These are phyloP conservation scores for Galaxias olidus DNA, from an alignment of 2,797 vertebrate species.

Conservation along the genomic window DNA sequence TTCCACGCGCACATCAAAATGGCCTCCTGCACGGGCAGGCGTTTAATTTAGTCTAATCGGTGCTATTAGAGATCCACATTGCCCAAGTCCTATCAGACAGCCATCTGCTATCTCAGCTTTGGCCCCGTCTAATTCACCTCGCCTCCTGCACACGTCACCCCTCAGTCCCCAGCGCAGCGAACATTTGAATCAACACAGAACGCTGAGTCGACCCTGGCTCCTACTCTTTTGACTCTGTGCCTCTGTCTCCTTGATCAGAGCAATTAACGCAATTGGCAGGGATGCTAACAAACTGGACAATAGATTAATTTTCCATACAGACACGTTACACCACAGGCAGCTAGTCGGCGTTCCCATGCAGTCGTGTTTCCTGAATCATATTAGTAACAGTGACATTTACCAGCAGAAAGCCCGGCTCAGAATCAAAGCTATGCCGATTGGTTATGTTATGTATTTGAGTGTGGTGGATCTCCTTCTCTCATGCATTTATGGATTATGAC, in stretches of 20 bases:
- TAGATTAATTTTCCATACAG: neutral
- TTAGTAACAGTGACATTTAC: constrained; percentile 47
- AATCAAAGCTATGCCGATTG: neutral
- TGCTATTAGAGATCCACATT: constrained; percentile 2
- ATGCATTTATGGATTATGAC: constrained; percentile 46
- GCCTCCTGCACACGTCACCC: neutral
- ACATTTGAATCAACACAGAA: no score
- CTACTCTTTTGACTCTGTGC: no score
- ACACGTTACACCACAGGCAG: neutral
- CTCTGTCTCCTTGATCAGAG: no score
- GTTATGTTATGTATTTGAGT: constrained; percentile 17
- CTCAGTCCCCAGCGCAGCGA: no score
- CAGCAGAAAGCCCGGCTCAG: constrained; percentile 13
- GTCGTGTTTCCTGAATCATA: constrained; percentile 28
- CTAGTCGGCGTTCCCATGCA: constrained; percentile 7
- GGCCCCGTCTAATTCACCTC: neutral
- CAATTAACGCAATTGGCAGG: no score
- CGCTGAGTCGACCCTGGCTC: no score
- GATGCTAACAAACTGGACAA: neutral
- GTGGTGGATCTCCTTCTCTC: constrained; percentile 34
- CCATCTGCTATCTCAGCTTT: constrained; percentile 21
- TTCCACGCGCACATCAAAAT: constrained; percentile 30
- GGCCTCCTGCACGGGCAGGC: neutral
- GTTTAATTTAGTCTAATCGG: constrained; percentile 33
- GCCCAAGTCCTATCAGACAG: neutral